Evolutionary conservation across 2,888 invertebrate genomes (phyloP), one percentile per base, ranked within the genome.

Genomic region (Volucella inanis): DNA sequence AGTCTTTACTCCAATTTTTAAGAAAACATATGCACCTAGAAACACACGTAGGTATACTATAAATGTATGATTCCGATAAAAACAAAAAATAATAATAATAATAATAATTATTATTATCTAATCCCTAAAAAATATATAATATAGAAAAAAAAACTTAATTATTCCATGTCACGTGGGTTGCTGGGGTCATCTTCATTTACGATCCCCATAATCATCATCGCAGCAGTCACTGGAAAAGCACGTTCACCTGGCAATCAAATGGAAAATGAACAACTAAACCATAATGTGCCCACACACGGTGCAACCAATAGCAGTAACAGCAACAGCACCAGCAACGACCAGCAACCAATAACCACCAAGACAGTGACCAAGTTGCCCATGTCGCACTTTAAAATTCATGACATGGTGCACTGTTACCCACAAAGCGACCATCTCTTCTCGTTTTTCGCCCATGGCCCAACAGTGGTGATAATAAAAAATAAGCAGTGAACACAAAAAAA

Each of bases 191-290:
- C 64, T 68, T 50, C 59, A 64, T 68, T 54, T 62, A 55, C 49
- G 71, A 77, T 71, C 65, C 15, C 62, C 76, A 76, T 76, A 81
- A 70, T 64, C 75, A 65, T 70, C 64, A 54, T 72, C 79, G 31
- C 82, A 39, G 50, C 49, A 67, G 72, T 83, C 68, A 70, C 31
- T 75, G 22, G 55, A 18, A 50, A 65, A 18, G 57, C 83, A 84
- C 83, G 79, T 79, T 59, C 79, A 74, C 78, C 72, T 83, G 71
- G 65, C 76, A 62, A 71, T 82, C 71, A 72, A 70, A 81, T 71
- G 65, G 59, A 59, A 65, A 75, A 71, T 41, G 70, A 70, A 55
- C 80, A 74, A 57, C 64, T 41, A 65, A 68, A 61, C 64, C 55
- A 70, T 74, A 71, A 59, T 72, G 22, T 22, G 83, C 72, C 83